Evolutionary conservation across 2,797 vertebrate genomes (phyloP).

Genomic region (Cynopterus sphinx): DNA sequence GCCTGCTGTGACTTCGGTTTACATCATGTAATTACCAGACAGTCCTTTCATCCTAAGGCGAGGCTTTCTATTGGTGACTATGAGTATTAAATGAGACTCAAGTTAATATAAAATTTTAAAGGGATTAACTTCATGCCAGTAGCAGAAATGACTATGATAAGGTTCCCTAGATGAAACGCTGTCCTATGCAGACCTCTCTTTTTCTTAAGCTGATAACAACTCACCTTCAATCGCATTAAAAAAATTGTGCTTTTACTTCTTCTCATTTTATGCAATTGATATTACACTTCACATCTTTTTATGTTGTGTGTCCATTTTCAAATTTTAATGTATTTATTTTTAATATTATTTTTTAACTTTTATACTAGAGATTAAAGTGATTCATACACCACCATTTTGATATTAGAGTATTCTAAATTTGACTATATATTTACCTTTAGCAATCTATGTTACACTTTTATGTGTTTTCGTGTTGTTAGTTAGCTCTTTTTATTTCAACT

Average conservation of each 20-base stretch:
- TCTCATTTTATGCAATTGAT: neutral
- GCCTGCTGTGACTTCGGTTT: neutral
- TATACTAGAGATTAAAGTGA: neutral
- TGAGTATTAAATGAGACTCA: neutral
- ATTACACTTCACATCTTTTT: neutral
- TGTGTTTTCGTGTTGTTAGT: neutral
- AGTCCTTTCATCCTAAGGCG: neutral
- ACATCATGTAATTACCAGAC: neutral
- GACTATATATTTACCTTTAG: neutral
- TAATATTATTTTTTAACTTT: neutral
- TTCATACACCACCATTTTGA: neutral
- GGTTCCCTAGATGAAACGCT: neutral
- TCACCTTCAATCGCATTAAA: neutral
- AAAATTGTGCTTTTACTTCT: neutral
- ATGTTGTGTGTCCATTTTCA: neutral
- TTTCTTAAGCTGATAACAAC: neutral
- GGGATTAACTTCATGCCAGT: neutral
- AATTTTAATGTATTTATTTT: neutral
- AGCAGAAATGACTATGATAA: neutral
- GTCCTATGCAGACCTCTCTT: neutral
- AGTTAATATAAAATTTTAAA: slow-evolving; percentile 27
- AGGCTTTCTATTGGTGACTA: neutral
- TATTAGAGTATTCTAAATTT: neutral
- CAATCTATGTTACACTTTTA: neutral
- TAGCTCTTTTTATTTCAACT: neutral